Percentiles rank a stretch among this genome's conserved stretches.
phyloP scores from a whole-genome alignment of 2,888 invertebrate genomes.

The Gymnosoma rotundatum region DNA sequence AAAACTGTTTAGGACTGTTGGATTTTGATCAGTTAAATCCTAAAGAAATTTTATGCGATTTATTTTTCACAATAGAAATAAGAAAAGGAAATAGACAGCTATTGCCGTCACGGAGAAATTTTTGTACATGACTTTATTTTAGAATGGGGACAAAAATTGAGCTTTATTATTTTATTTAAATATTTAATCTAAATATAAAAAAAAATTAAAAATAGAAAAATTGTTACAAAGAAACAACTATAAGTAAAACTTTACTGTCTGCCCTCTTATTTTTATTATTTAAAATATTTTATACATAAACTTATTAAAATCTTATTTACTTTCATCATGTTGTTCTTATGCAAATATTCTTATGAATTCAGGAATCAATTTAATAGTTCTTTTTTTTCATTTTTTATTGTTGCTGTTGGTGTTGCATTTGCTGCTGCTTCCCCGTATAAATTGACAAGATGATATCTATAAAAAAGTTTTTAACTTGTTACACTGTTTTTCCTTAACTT shows the following conservation, averaged over 20 bases:
- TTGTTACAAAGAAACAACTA: too few relatives aligned
- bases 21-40: too few relatives aligned
- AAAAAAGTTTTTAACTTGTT: slow-evolving; percentile 63
- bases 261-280: slow-evolving; percentile 3
- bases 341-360: slow-evolving; percentile 58
- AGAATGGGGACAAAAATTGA: too few relatives aligned
- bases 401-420: not conserved
- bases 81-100: too few relatives aligned
- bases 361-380: slow-evolving; percentile 29
- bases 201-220: too few relatives aligned
- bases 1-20: too few relatives aligned
- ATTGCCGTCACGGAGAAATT: too few relatives aligned
- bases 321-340: slow-evolving; percentile 36
- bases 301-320: slow-evolving; percentile 36
- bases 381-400: not conserved
- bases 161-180: too few relatives aligned
- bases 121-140: too few relatives aligned
- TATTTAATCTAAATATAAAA: too few relatives aligned
- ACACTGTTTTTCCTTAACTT: slow-evolving; percentile 48
- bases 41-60: too few relatives aligned
- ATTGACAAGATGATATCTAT: slow-evolving; percentile 13
- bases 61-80: too few relatives aligned
- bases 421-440: slow-evolving; percentile 3
- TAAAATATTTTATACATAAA: not conserved
- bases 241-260: not conserved